phyloP scores from a whole-genome alignment of 2,888 invertebrate genomes.

The Psylliodes chrysocephalus region DNA sequence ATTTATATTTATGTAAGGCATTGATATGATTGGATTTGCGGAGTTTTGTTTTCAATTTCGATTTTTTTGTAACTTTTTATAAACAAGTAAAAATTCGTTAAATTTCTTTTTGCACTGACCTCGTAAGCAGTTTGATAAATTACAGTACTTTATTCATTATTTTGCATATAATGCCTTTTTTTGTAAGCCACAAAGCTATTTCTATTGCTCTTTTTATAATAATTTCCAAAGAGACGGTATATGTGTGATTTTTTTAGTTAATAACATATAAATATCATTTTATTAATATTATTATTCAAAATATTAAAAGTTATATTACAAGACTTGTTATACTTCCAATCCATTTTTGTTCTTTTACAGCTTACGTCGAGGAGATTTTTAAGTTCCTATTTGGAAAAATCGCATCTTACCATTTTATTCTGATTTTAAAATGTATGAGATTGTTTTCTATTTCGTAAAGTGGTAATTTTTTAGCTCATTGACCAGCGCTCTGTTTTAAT shows the following conservation, averaged over 20 bases:
- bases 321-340: slow-evolving; percentile 2
- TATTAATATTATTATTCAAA: slow-evolving; percentile 59
- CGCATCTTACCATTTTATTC: too few relatives aligned
- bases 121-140: slow-evolving; percentile 34
- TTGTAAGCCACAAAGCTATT: slow-evolving; percentile 41
- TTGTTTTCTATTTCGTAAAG: too few relatives aligned
- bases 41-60: background rate
- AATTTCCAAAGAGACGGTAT: slow-evolving; percentile 64
- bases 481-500: too few relatives aligned
- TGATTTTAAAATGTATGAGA: too few relatives aligned
- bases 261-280: slow-evolving; percentile 59
- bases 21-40: background rate
- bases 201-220: slow-evolving; percentile 50
- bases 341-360: background rate
- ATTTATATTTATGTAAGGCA: slow-evolving; percentile 28
- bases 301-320: slow-evolving; percentile 58
- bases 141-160: slow-evolving; percentile 41
- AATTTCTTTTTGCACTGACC: slow-evolving; percentile 29
- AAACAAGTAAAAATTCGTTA: slow-evolving; percentile 30
- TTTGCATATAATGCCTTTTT: slow-evolving; percentile 50
- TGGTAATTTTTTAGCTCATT: too few relatives aligned
- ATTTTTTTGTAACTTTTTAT: slow-evolving; percentile 13
- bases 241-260: slow-evolving; percentile 62
- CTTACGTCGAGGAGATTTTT: background rate
- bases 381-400: too few relatives aligned